Evolutionary conservation across 2,113 vertebrate genomes (phyloP).

Genomic region (Hippopotamus amphibius): DNA sequence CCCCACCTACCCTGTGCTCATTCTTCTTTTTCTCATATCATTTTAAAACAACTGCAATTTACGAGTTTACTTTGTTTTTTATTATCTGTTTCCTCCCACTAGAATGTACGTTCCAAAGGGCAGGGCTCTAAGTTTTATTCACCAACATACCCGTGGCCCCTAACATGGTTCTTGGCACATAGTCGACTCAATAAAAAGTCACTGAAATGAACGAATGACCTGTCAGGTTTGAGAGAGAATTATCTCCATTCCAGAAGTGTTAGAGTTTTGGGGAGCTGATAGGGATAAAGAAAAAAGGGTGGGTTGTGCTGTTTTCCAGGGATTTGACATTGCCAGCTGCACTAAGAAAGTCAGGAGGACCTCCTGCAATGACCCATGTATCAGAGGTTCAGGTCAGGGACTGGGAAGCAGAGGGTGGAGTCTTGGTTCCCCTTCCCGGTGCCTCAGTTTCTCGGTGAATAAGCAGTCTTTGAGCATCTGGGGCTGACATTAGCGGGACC

Average conservation of each 20-base stretch:
- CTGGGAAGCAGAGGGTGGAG: neutral
- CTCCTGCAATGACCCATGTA: neutral
- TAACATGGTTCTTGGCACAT: neutral
- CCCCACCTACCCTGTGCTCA: neutral
- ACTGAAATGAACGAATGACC: neutral
- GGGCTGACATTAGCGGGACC: neutral
- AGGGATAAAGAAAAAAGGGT: neutral
- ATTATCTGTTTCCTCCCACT: neutral
- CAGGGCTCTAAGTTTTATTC: neutral
- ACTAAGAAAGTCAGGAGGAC: neutral
- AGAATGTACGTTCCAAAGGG: conserved; percentile 22
- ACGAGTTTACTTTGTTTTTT: neutral
- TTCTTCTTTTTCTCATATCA: neutral
- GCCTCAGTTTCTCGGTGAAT: conserved; percentile 34
- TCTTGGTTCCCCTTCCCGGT: neutral
- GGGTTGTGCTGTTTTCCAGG: neutral
- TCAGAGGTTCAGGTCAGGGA: neutral
- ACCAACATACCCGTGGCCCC: neutral
- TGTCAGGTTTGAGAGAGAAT: neutral
- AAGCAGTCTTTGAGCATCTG: neutral
- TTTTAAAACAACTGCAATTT: neutral
- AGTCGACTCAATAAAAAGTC: neutral
- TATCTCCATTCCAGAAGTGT: neutral
- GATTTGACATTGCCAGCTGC: neutral
- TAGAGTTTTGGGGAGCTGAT: neutral